Percentiles rank a stretch among this genome's conserved stretches.
These are phyloP conservation scores for Xenus cinereus DNA, from an alignment of 2,113 vertebrate genomes.

Conservation along the genomic window DNA sequence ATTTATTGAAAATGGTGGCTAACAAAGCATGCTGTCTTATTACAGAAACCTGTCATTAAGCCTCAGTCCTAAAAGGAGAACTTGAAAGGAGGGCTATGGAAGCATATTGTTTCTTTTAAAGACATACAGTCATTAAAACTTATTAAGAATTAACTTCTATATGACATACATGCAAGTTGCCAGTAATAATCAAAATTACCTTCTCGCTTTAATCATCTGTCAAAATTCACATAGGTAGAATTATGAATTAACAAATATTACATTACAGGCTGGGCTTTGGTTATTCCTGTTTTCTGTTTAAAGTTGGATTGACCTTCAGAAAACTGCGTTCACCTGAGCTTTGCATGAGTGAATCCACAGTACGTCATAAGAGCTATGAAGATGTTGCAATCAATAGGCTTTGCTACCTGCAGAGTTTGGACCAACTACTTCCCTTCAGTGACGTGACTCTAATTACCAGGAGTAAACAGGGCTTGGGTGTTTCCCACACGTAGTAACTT, in stretches of 20 bases:
- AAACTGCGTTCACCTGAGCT: background rate
- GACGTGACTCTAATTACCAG: background rate
- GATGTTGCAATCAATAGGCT: background rate
- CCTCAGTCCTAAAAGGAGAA: background rate
- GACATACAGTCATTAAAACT: background rate
- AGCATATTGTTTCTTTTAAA: background rate
- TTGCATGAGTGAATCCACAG: background rate
- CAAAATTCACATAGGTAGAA: background rate
- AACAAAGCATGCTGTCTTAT: background rate
- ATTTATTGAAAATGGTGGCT: background rate
- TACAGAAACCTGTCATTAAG: background rate
- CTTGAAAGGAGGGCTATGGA: background rate
- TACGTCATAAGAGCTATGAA: background rate
- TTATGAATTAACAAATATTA: background rate
- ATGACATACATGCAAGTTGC: background rate
- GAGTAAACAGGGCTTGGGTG: background rate
- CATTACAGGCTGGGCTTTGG: background rate
- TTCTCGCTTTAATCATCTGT: background rate
- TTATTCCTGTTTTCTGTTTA: background rate
- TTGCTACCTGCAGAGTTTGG: background rate
- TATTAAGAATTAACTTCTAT: background rate
- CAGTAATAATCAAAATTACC: background rate
- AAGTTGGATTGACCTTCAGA: background rate
- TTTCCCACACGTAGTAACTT: slow-evolving; percentile 6
- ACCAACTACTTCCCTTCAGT: background rate